phyloP scores from a whole-genome alignment of 2,113 vertebrate species.

The Cichladusa arquata region DNA sequence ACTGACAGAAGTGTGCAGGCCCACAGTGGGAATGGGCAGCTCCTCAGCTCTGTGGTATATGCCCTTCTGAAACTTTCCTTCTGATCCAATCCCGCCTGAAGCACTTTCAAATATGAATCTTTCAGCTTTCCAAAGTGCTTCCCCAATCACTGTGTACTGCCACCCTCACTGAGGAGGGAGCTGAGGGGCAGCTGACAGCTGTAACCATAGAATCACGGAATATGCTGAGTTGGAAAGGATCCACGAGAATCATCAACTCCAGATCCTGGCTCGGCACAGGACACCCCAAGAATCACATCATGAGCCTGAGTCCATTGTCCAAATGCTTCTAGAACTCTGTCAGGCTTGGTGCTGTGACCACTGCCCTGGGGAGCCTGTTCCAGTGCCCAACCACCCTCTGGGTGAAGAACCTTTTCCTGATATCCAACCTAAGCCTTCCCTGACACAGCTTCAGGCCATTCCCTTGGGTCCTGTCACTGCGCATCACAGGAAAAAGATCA shows the following conservation, averaged over 20 bases:
- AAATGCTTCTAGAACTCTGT: background rate
- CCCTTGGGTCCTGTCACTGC: background rate
- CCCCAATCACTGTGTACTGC: background rate
- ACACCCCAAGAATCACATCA: background rate
- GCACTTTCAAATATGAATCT: background rate
- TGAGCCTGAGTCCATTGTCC: background rate
- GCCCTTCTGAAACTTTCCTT: background rate
- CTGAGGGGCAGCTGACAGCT: background rate
- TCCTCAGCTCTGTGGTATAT: background rate
- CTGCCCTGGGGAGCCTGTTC: background rate
- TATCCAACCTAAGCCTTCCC: background rate
- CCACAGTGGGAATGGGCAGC: rapidly evolving
- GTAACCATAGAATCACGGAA: background rate
- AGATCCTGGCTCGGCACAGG: background rate
- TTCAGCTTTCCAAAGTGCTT: background rate
- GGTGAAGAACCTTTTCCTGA: background rate
- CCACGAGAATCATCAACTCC: background rate
- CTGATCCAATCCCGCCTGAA: background rate
- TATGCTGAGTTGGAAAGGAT: background rate
- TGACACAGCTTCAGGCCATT: background rate
- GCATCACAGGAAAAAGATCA: background rate
- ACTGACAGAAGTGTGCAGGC: background rate
- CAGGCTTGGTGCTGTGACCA: background rate
- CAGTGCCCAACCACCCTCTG: background rate
- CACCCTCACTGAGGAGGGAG: background rate